These are phyloP conservation scores for Psittacula derbiana DNA, from an alignment of 2,797 vertebrate species.

Conservation along the genomic window DNA sequence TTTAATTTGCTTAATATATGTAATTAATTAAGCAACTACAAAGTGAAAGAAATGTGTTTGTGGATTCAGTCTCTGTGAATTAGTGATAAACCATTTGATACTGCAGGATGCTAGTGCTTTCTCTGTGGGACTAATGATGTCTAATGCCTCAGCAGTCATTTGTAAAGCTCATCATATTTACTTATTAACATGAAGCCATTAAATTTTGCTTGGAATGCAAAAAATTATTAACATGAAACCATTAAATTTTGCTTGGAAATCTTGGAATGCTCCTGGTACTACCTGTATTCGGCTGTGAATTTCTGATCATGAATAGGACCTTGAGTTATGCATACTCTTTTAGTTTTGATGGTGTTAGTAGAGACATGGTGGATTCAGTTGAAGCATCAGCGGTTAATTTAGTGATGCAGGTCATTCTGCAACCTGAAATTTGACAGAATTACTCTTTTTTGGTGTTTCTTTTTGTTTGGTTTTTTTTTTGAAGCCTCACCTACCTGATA, in stretches of 20 bases:
- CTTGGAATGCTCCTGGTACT: background rate
- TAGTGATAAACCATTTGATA: slow-evolving; percentile 27
- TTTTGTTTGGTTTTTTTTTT: background rate
- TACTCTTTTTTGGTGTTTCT: background rate
- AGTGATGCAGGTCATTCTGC: background rate
- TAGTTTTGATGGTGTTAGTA: background rate
- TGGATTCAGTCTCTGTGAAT: slow-evolving; percentile 23
- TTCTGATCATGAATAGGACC: background rate
- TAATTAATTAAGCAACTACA: slow-evolving; percentile 50
- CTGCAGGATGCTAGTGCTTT: background rate
- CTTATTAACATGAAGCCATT: slow-evolving; percentile 13
- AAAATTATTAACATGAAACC: background rate
- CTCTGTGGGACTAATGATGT: background rate
- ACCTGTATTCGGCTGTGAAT: background rate
- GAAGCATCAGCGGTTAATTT: background rate
- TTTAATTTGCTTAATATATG: slow-evolving; percentile 46
- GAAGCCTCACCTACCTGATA: background rate
- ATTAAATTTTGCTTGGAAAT: background rate
- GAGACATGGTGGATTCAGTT: background rate
- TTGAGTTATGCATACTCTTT: background rate
- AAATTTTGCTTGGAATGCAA: background rate
- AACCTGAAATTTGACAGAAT: background rate
- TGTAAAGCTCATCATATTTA: slow-evolving; percentile 13
- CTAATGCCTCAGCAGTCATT: background rate
- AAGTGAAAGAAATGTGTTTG: slow-evolving; percentile 43